Percentiles rank a stretch among this genome's conserved stretches.
These are phyloP conservation scores for Anarhynchus alexandrinus DNA, from an alignment of 2,113 vertebrate genomes.

Conservation along the genomic window DNA sequence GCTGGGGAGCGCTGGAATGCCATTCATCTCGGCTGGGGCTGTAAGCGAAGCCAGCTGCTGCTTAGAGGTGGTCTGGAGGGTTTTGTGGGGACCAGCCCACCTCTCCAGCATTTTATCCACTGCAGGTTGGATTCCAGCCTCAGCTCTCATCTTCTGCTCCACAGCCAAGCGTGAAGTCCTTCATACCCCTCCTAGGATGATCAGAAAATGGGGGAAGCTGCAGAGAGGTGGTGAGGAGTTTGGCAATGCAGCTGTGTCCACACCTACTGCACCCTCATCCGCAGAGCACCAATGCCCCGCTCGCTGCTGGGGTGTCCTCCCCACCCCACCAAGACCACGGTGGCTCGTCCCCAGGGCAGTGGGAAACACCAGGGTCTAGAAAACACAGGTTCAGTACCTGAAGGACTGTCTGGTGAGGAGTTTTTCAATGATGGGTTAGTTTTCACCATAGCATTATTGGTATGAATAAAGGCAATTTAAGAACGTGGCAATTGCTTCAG, in stretches of 20 bases:
- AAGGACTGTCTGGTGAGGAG: background rate
- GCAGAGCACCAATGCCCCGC: fast-evolving
- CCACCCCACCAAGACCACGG: background rate
- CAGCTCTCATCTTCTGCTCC: background rate
- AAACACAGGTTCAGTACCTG: background rate
- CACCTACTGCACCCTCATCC: fast-evolving
- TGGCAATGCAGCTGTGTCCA: fast-evolving
- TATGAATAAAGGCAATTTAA: background rate
- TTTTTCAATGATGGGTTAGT: background rate
- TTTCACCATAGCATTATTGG: background rate
- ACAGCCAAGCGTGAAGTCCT: background rate
- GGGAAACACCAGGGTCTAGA: background rate
- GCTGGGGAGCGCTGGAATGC: background rate
- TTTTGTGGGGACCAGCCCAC: background rate
- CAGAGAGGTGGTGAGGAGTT: background rate
- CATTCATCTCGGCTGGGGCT: background rate
- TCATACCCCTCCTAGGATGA: background rate
- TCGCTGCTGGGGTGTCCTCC: background rate
- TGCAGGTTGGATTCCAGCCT: background rate
- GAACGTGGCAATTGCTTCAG: background rate
- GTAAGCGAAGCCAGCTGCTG: background rate
- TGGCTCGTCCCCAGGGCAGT: fast-evolving
- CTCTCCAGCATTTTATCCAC: background rate
- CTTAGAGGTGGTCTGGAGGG: background rate
- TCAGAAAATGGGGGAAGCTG: background rate